Percentiles rank a stretch among this genome's conserved stretches.
Evolutionary conservation across 2,797 vertebrate genomes (phyloP).

Genomic region (Anabacerthia variegaticeps): DNA sequence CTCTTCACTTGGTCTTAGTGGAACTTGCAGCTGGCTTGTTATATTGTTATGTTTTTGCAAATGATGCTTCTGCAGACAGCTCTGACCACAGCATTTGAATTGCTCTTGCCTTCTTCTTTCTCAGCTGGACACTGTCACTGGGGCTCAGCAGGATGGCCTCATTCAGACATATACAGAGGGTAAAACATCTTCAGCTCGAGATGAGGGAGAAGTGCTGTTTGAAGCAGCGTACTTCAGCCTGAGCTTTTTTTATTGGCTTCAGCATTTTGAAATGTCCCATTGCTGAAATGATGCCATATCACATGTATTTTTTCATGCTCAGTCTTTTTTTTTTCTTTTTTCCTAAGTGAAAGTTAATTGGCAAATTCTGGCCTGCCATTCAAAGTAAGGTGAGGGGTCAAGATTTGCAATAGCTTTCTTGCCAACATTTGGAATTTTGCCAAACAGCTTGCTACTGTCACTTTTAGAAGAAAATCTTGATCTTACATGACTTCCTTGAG

Average conservation of each 20-base stretch:
- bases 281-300: background rate
- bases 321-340: background rate
- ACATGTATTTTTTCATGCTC: background rate
- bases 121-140: background rate
- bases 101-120: background rate
- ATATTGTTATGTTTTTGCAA: background rate
- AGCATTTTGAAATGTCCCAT: background rate
- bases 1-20: background rate
- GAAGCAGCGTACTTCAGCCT: background rate
- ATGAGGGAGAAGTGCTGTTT: background rate
- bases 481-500: background rate
- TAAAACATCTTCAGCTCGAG: background rate
- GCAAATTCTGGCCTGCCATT: constrained; percentile 21
- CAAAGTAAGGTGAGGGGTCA: background rate
- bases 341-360: constrained; percentile 36
- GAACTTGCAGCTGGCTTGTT: background rate
- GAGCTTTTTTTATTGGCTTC: background rate
- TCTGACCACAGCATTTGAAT: background rate
- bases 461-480: background rate
- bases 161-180: background rate
- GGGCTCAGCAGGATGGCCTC: background rate
- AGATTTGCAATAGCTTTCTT: background rate
- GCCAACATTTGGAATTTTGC: background rate
- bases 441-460: background rate
- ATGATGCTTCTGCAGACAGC: background rate